Evolutionary conservation across 2,797 vertebrate species (phyloP), one percentile per base, ranked within the genome.

Genomic region (Ctenopoma multispine): DNA sequence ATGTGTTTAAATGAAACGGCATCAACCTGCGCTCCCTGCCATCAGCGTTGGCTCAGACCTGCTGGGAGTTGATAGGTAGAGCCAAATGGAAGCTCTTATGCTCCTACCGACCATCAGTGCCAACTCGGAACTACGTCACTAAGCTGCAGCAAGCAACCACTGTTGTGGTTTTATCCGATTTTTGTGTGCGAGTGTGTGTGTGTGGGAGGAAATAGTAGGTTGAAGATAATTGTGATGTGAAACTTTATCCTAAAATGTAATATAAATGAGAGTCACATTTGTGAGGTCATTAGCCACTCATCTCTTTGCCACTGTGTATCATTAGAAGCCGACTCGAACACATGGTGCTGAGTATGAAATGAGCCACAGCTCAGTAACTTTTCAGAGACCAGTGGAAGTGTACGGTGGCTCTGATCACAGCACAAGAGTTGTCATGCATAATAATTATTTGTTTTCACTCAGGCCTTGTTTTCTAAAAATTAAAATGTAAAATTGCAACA

Each of bases 31-130:
- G 20, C 29, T 5, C 12, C 27, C 75, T 49, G 20, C 61, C 59
- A 14, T 17, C 49, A 44, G 38, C 44, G 65, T 27, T 53, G 56
- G 49, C 65, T 50, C 4, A 29, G 55, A 48, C 41, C 55, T 34
- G 21, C 63, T 44, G 36, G 50, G 63, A 69, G 70, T 53, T 57
- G 63, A 63, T 47, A 71, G 56, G 61, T n/a, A 23, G 62, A 69
- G 55, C 53, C 72, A 69, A 78, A 65, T 49, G 71, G 71, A 63
- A 63, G 57, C 57, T 41, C 44, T 15, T 11, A 15, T 34, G 29
- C 41, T 69, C 51, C 71, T 23, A 27, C 57, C 36, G 73, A 49
- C 53, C 63, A 46, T 48, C 59, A 67, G 44, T 48, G 63, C 72
- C 59, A 66, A 51, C 23, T 2, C 29, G 0, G 59, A 50, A 63